phyloP scores from a whole-genome alignment of 2,113 vertebrate genomes.

The Thamnaconus septentrionalis region DNA sequence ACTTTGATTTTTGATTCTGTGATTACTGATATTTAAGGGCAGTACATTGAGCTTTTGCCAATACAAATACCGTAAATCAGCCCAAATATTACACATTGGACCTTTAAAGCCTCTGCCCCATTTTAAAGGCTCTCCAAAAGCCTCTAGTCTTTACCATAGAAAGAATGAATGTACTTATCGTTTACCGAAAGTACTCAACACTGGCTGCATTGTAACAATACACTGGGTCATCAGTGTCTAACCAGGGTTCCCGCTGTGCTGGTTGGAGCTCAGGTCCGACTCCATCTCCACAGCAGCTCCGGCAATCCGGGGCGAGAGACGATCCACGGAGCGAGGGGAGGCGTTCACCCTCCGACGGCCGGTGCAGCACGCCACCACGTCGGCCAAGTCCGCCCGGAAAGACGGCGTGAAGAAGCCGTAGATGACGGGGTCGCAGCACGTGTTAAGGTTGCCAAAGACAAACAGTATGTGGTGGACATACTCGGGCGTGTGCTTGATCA shows the following conservation, averaged over 20 bases:
- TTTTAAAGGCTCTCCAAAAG: no score
- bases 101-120: no score
- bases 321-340: slow-evolving; percentile 50
- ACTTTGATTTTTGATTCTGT: no score
- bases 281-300: slow-evolving; percentile 58
- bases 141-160: no score
- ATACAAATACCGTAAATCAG: no score
- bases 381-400: slow-evolving; percentile 77
- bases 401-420: slow-evolving; percentile 84
- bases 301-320: slow-evolving; percentile 31
- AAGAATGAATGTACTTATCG: no score
- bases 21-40: no score
- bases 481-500: slow-evolving; percentile 80
- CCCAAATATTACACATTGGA: no score
- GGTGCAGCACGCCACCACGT: slow-evolving; percentile 39
- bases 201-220: not conserved
- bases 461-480: slow-evolving; percentile 84
- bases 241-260: slow-evolving; percentile 49
- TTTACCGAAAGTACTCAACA: not conserved
- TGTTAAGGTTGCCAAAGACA: slow-evolving; percentile 85
- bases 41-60: no score
- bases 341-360: slow-evolving; percentile 10
- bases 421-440: slow-evolving; percentile 83
- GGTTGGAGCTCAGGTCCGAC: slow-evolving; percentile 66
- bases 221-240: slow-evolving; percentile 3